Base-by-base conservation (phyloP, 2,888 invertebrate genomes). In the Plagodis dolabraria region DNA sequence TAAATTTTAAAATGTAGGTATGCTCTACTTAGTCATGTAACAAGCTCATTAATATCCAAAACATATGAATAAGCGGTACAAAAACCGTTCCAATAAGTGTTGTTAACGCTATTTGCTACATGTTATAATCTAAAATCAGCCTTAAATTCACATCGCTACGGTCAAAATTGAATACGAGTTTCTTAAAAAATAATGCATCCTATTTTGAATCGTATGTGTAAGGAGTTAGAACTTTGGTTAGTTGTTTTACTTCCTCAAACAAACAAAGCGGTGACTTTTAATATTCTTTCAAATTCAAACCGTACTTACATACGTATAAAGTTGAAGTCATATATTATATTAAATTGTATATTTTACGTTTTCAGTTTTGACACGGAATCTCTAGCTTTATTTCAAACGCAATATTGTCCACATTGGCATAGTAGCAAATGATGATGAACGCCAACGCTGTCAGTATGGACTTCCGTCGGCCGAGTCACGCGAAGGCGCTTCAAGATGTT, bases 391-490 rank as follows among this genome's bases (percentile, higher is more conserved):
- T 38, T 2, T 0, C 5, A 46, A 0, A n/a, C 5, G 0, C 0
- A 36, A 5, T 46, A 33, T 42, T 33, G 5, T 33, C 38, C 49
- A 33, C 33, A 43, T 59, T 22, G 53, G 12, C 12, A 7, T 38
- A 48, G 2, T 6, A 12, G 36, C 36, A 10, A 40, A 2, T 40
- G 40, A 7, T 47, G 10, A 46, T 50, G 56, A 35, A 12, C 45
- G 22, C 43, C 33, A 40, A 10, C 0, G 40, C 33, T 7, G 46
- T 60, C 64, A 63, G 60, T 60, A 57, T 58, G 46, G 58, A 60
- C 53, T 69, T 67, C 63, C 56, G 60, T 45, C 61, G 63, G 54
- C 52, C 10, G 52, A 56, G 62, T 64, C 64, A 67, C 47, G 63
- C 60, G 34, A 60, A 65, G 65, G 60, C 63, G 59, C 59, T 67